A percentile compares a stretch with the other conserved stretches of the same genome.
phyloP scores from a whole-genome alignment of 2,888 invertebrate species.

The Hermaeophaga mercurialis region DNA sequence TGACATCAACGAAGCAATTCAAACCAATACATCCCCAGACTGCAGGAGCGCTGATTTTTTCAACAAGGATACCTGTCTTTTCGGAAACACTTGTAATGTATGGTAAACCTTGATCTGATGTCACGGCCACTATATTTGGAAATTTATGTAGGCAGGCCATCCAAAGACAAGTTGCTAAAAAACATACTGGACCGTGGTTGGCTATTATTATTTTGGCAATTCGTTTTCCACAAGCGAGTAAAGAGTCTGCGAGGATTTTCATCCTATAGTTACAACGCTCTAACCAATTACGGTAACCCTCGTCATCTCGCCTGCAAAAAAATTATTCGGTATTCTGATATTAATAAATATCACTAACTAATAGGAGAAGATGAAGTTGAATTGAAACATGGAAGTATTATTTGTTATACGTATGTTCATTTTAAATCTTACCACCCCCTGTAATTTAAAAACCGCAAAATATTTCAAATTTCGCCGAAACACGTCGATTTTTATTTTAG shows the following conservation, averaged over 20 bases:
- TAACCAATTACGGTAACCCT: conserved; percentile 36
- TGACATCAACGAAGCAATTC: conserved; percentile 62
- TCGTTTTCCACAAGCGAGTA: conserved; percentile 49
- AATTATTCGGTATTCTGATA: too few species aligned
- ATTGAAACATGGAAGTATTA: too few species aligned
- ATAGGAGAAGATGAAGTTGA: too few species aligned
- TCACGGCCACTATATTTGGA: conserved; percentile 63
- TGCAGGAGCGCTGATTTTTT: conserved; percentile 64
- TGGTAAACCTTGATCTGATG: conserved; percentile 62
- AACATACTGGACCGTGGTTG: conserved; percentile 63
- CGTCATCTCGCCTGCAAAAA: conserved; percentile 9
- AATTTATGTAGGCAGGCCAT: conserved; percentile 54
- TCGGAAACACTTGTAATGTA: conserved; percentile 56
- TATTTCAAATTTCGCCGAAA: too few species aligned
- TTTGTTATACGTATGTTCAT: too few species aligned
- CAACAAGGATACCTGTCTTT: conserved; percentile 58
- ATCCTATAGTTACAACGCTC: conserved; percentile 52
- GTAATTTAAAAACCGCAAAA: too few species aligned
- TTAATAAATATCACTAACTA: too few species aligned
- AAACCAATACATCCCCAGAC: conserved; percentile 69
- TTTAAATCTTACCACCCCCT: too few species aligned
- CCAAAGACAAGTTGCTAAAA: conserved; percentile 62
- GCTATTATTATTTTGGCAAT: conserved; percentile 62
- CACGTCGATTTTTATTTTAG: too few species aligned
- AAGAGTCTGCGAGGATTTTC: conserved; percentile 57